Evolutionary conservation across 2,113 vertebrate genomes (phyloP).

Genomic region (Trichomycterus rosablanca): DNA sequence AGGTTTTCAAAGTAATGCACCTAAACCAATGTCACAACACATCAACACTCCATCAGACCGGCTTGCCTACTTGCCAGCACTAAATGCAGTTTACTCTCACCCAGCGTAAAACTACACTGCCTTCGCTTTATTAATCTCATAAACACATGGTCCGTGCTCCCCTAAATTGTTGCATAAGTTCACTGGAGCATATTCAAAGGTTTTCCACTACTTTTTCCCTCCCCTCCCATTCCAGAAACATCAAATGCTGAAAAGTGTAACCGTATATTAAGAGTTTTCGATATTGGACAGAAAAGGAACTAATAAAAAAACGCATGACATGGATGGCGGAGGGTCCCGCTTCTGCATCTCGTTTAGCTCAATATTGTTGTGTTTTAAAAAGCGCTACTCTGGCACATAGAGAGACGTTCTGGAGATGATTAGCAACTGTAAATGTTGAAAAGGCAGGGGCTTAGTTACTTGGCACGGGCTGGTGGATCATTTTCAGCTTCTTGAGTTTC

Average conservation of each 20-base stretch:
- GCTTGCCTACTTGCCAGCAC: constrained; percentile 7
- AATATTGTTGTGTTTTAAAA: constrained; percentile 70
- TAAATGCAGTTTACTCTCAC: constrained; percentile 20
- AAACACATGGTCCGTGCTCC: constrained; percentile 55
- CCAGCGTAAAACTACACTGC: constrained; percentile 38
- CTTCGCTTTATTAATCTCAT: constrained; percentile 55
- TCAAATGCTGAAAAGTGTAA: constrained; percentile 60
- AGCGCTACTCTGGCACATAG: constrained; percentile 55
- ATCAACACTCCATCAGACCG: not conserved
- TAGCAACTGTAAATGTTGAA: constrained; percentile 62
- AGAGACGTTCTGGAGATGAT: constrained; percentile 69
- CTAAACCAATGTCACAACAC: constrained; percentile 1
- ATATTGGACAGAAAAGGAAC: constrained; percentile 62
- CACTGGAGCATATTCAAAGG: constrained; percentile 54
- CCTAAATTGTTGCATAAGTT: constrained; percentile 54
- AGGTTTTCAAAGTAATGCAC: too few relatives aligned
- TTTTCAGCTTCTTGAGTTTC: constrained; percentile 16
- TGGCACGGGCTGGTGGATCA: constrained; percentile 14
- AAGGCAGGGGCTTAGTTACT: constrained; percentile 30
- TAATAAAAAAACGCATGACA: constrained; percentile 69
- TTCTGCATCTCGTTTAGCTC: constrained; percentile 68
- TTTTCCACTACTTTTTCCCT: constrained; percentile 48
- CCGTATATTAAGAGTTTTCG: constrained; percentile 67
- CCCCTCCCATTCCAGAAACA: constrained; percentile 56
- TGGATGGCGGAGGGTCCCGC: constrained; percentile 51